phyloP scores from a whole-genome alignment of 2,113 vertebrate species.

The Poeciliopsis retropinna region DNA sequence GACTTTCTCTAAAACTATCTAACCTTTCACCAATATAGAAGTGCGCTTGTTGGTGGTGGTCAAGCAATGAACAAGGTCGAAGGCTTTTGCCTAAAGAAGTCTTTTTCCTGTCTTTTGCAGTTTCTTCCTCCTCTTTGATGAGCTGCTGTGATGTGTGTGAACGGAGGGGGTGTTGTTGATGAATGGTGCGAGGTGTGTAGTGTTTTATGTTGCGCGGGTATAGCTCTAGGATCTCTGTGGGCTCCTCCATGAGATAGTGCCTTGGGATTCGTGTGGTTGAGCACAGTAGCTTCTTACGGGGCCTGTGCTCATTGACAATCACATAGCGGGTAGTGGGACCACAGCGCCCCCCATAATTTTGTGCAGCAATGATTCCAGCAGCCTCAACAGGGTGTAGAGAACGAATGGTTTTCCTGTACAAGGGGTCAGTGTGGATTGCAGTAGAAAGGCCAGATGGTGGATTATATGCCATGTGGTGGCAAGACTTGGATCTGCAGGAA shows the following conservation, averaged over 20 bases:
- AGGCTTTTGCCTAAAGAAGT: slow-evolving; percentile 57
- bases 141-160: slow-evolving; percentile 71
- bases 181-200: slow-evolving; percentile 66
- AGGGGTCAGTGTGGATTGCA: slow-evolving; percentile 82
- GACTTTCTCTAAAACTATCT: slow-evolving; percentile 71
- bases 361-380: slow-evolving; percentile 54
- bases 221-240: slow-evolving; percentile 79
- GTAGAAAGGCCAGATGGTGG: slow-evolving; percentile 66
- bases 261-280: slow-evolving; percentile 81
- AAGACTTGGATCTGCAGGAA: slow-evolving; percentile 78
- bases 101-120: slow-evolving; percentile 50
- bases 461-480: slow-evolving; percentile 73
- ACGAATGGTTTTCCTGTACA: slow-evolving; percentile 82
- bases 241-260: slow-evolving; percentile 81
- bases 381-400: slow-evolving; percentile 66
- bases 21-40: slow-evolving; percentile 82
- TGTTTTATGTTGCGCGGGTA: slow-evolving; percentile 81
- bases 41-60: slow-evolving; percentile 79
- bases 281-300: slow-evolving; percentile 78
- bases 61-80: slow-evolving; percentile 81
- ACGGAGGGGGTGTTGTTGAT: slow-evolving; percentile 58
- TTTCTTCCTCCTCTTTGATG: slow-evolving; percentile 83
- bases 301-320: slow-evolving; percentile 84
- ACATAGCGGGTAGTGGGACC: slow-evolving; percentile 83
- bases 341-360: slow-evolving; percentile 69